Evolutionary conservation across 2,797 vertebrate genomes (phyloP).

Genomic region (Sciurus carolinensis): DNA sequence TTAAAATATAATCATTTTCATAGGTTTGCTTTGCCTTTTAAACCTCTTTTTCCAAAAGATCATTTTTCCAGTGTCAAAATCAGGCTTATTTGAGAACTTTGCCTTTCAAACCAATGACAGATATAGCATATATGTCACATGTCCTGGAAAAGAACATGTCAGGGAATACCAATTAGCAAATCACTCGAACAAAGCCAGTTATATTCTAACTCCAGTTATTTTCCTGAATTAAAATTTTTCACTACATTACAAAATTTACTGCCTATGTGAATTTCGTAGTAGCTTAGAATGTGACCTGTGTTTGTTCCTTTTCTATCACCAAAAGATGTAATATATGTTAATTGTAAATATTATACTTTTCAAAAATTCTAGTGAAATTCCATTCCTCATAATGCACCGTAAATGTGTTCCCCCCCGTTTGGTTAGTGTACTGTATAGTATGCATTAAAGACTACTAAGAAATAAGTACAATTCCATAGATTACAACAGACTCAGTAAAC

Average conservation of each 20-base stretch:
- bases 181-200: neutral
- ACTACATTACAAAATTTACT: conserved; percentile 23
- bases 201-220: neutral
- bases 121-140: neutral
- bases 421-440: neutral
- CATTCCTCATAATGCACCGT: neutral
- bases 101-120: neutral
- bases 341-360: neutral
- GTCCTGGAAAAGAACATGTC: neutral
- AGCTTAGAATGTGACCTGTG: neutral
- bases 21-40: neutral
- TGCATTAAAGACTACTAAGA: neutral
- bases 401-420: neutral
- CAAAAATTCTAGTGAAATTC: neutral
- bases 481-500: neutral
- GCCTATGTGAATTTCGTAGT: neutral
- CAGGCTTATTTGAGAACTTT: neutral
- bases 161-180: neutral
- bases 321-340: neutral
- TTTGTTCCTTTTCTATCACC: neutral
- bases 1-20: neutral
- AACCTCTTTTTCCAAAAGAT: neutral
- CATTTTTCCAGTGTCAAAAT: conserved; percentile 38
- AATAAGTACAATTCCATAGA: neutral
- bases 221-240: conserved; percentile 40